Evolutionary conservation across 92 coral and sea anemone species (phyloP), one percentile per base, ranked within the genome.

Genomic region (Phymanthus crucifer): DNA sequence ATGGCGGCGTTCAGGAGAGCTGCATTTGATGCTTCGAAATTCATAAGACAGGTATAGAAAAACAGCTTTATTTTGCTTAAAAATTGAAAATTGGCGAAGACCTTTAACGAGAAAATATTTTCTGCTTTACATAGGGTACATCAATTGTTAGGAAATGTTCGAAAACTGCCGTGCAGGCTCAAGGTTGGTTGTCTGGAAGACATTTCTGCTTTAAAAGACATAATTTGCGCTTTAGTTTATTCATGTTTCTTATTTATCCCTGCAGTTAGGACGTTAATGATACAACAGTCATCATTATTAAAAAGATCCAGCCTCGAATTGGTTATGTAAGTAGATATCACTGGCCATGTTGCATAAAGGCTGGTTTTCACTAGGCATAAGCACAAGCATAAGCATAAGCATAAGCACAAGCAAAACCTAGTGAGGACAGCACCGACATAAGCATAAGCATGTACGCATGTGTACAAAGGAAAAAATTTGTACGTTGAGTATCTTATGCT

Each of bases 1-100:
- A 92, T 92, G 97, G 97, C 97, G 89, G 85, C 91, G 4, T 76
- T 84, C 72, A 79, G 89, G 65, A 82, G 74, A 82, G 86, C 77
- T 47, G 78, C 71, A 21, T 35, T 74, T 10, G 67, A 72, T 65
- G 79, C 74, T 14, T 82, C 86, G 27, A 50, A 71, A 82, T 57
- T 74, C 40, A 56, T 67, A 31, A 82, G 47, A 73, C 86, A 82
- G 69, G 86, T 67, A 8, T 29, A 40, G 32, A 76, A 33, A 35
- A 56, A 35, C 31, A 38, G 27, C 11, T 32, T 61, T 35, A 12
- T 29, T 26, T 64, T 32, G 6, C 48, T 77, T 34, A 23, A n/a
- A 18, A 58, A 34, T 31, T n/a, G 32, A 43, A 24, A 0, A 61
- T 17, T 24, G 1, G 7, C 34, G 29, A 27, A 1, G 34, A 24